Percentiles rank a stretch among this genome's conserved stretches.
These are phyloP conservation scores for Trogon melanurus DNA, from an alignment of 2,113 vertebrate species.

Conservation along the genomic window DNA sequence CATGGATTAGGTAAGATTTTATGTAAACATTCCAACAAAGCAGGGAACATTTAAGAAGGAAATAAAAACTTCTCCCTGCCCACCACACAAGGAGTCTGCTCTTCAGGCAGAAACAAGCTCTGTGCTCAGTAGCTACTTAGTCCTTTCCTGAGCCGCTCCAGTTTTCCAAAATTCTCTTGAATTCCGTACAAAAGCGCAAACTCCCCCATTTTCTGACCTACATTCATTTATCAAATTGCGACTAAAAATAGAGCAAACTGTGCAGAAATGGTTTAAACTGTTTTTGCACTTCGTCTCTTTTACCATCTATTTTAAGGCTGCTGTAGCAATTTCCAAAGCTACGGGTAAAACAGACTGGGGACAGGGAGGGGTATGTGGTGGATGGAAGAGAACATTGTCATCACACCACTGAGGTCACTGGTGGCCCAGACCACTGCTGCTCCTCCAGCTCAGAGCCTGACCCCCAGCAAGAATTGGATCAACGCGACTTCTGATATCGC, in stretches of 20 bases:
- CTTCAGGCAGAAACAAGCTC: neutral
- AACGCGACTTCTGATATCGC: neutral
- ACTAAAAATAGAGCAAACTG: slow-evolving; percentile 17
- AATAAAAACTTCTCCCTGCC: neutral
- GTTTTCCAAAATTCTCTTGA: neutral
- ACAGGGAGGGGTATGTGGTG: neutral
- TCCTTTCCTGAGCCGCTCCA: neutral
- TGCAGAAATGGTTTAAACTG: neutral
- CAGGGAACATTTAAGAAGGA: neutral
- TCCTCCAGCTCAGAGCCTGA: neutral
- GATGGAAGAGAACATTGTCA: neutral
- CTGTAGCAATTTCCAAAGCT: neutral
- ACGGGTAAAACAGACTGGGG: neutral
- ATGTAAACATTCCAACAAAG: neutral
- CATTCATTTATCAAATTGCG: slow-evolving; percentile 28
- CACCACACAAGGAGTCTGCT: accelerated
- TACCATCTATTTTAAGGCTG: neutral
- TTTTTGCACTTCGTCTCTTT: neutral
- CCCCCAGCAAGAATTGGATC: neutral
- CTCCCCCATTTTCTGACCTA: slow-evolving; percentile 15
- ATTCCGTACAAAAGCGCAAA: neutral
- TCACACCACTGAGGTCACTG: neutral
- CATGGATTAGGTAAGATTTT: neutral
- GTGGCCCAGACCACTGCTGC: neutral
- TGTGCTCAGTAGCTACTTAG: neutral